These are phyloP conservation scores for Cynoglossus semilaevis DNA, from an alignment of 2,113 vertebrate species.

Conservation along the genomic window DNA sequence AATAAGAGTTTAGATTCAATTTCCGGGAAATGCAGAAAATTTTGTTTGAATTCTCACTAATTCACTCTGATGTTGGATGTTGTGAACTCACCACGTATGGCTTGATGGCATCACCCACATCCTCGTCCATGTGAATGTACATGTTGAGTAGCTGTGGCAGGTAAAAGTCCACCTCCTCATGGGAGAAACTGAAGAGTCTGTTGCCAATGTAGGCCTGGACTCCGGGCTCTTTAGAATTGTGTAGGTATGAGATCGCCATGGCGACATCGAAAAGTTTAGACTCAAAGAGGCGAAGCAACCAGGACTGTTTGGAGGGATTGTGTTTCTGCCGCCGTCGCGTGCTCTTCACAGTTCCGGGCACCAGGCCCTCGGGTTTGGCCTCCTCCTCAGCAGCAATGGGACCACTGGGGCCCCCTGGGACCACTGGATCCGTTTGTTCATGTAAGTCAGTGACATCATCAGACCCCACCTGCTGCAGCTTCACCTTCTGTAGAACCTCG, in stretches of 20 bases:
- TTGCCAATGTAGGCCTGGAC: slow-evolving; percentile 98
- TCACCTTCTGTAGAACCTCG: slow-evolving; percentile 90
- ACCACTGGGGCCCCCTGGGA: not conserved
- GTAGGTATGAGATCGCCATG: slow-evolving; percentile 97
- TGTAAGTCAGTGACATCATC: not conserved
- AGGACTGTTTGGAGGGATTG: slow-evolving; percentile 90
- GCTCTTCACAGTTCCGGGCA: slow-evolving; percentile 68
- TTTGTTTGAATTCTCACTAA: too few species aligned
- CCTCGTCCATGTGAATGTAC: slow-evolving; percentile 98
- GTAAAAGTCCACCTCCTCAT: slow-evolving; percentile 93
- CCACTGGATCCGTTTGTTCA: not conserved
- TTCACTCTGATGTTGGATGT: too few species aligned
- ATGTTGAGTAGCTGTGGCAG: slow-evolving; percentile 95
- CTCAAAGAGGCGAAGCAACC: slow-evolving; percentile 93
- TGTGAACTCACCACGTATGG: slow-evolving; percentile 83
- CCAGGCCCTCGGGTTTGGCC: slow-evolving; percentile 61
- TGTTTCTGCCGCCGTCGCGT: slow-evolving; percentile 81
- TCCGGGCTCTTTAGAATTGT: slow-evolving; percentile 94
- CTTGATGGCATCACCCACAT: slow-evolving; percentile 94
- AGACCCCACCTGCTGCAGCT: slow-evolving; percentile 34
- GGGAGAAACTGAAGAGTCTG: slow-evolving; percentile 88
- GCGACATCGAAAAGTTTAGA: slow-evolving; percentile 96
- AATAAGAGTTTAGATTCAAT: too few species aligned
- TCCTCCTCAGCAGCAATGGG: slow-evolving; percentile 37
- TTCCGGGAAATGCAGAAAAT: too few species aligned